Evolutionary conservation across 64 coral and sea anemone species (phyloP), one percentile per base, ranked within the genome.

Genomic region (Orbicella faveolata): DNA sequence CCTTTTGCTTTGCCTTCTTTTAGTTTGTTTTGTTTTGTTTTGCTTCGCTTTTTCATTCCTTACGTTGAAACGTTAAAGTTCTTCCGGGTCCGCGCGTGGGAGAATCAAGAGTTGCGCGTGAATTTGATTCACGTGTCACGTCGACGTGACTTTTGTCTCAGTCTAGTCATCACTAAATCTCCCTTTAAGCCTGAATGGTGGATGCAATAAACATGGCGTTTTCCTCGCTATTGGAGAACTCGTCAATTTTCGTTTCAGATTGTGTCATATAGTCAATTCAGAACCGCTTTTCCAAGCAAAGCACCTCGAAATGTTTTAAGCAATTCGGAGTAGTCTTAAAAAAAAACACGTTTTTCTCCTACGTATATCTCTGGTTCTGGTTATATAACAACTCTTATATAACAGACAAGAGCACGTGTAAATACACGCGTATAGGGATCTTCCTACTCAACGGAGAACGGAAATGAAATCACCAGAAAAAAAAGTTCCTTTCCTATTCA

Each of bases 331-430:
- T 70, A 25, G 10, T 70, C 10, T 23, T 30, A 30, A 30, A 26
- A 23, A 70, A 26, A 70, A 70, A 25, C 67, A 70, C 67, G 67
- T 70, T 70, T 70, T 26, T 70, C 67, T 70, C 67, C 67, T 70
- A 70, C 67, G 67, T 70, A 9, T 33, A 9, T 10, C 21, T 70
- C 67, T 70, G 2, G 6, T 23, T 70, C 5, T 25, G 21, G 67
- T 70, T 70, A 70, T 25, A 70, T 70, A 70, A 70, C 67, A 30
- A 26, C 25, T 70, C n/a, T 70, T 70, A 70, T 70, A 70, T 70
- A 70, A 70, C 67, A 21, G 21, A 26, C 21, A 10, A 25, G n/a
- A 11, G 9, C 21, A 26, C 25, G n/a, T 33, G 20, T 26, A 25
- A n/a, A 67, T 21, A 6, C 23, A 69, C 66, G 66, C n/a, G 21